Conservation (phyloP, 2,797 vertebrate species). For the Synanceia verrucosa region DNA sequence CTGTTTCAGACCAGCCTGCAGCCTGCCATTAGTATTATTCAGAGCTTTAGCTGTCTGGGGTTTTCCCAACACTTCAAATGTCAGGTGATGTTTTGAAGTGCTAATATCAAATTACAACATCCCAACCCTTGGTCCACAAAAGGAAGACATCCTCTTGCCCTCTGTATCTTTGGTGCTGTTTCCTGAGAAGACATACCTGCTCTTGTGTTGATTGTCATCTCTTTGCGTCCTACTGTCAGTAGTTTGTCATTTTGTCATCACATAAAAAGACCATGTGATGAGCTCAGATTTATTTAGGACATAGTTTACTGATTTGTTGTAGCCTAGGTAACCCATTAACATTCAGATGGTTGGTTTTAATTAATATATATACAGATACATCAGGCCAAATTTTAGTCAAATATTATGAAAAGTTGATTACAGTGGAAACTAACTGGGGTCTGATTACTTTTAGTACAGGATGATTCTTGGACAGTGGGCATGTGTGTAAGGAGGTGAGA, state of each 20-base stretch:
- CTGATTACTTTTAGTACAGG: constrained; percentile 28
- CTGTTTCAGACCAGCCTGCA: constrained; percentile 3
- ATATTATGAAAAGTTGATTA: constrained; percentile 43
- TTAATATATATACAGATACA: constrained; percentile 18
- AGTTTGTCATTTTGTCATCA: constrained; percentile 24
- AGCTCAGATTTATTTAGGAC: constrained; percentile 20
- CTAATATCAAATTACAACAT: constrained; percentile 28
- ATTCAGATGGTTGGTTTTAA: constrained; percentile 23
- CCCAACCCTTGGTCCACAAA: constrained; percentile 20
- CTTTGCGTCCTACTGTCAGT: constrained; percentile 28
- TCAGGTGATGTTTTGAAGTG: constrained; percentile 36
- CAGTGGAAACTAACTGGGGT: constrained; percentile 52
- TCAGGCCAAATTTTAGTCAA: constrained; percentile 23
- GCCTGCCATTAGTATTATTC: constrained; percentile 26
- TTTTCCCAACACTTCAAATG: constrained; percentile 50
- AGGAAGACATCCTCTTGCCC: constrained; percentile 5
- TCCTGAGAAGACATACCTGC: constrained; percentile 25
- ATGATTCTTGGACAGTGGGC: constrained; percentile 31
- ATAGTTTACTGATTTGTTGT: constrained; percentile 4
- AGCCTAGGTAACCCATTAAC: constrained; percentile 14
- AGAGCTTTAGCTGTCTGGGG: constrained; percentile 39
- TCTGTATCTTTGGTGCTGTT: constrained; percentile 5
- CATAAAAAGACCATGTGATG: constrained; percentile 22
- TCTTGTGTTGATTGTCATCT: constrained; percentile 31
- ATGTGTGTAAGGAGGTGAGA: constrained; percentile 25